Percentiles rank a stretch among this genome's conserved stretches.
phyloP scores from a whole-genome alignment of 2,113 vertebrate genomes.

The Gallinago paraguaiae region DNA sequence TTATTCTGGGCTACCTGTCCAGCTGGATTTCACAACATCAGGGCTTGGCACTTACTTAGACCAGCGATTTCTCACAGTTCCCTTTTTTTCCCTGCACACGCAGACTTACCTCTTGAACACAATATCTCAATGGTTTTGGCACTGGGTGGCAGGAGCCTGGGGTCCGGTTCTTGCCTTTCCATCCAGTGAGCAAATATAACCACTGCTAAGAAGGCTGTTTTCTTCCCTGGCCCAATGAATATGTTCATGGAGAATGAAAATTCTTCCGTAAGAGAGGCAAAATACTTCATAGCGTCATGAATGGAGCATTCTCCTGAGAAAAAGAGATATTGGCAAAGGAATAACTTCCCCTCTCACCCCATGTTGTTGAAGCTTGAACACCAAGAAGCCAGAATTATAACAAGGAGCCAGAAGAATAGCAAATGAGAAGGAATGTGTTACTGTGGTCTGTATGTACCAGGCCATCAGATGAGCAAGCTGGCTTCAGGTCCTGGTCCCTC shows the following conservation, averaged over 20 bases:
- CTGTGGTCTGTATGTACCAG: neutral
- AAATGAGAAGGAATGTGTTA: neutral
- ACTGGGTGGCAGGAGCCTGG: neutral
- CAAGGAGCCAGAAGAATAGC: neutral
- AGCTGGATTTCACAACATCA: neutral
- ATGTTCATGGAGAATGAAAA: neutral
- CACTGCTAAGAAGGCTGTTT: neutral
- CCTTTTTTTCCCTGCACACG: neutral
- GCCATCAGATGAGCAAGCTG: neutral
- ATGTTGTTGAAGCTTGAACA: neutral
- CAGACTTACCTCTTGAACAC: neutral
- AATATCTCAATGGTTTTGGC: neutral
- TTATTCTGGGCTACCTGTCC: neutral
- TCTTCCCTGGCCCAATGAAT: neutral
- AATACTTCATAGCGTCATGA: neutral
- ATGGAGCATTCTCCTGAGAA: neutral
- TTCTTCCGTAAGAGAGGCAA: neutral
- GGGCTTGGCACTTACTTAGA: neutral
- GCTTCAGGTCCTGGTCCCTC: neutral
- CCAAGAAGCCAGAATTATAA: neutral
- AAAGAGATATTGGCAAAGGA: neutral
- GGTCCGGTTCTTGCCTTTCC: neutral
- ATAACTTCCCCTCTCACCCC: neutral
- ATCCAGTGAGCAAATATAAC: neutral
- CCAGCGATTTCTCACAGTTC: neutral